These are phyloP conservation scores for Ectemnius lituratus DNA, from an alignment of 2,888 invertebrate species.

Conservation along the genomic window DNA sequence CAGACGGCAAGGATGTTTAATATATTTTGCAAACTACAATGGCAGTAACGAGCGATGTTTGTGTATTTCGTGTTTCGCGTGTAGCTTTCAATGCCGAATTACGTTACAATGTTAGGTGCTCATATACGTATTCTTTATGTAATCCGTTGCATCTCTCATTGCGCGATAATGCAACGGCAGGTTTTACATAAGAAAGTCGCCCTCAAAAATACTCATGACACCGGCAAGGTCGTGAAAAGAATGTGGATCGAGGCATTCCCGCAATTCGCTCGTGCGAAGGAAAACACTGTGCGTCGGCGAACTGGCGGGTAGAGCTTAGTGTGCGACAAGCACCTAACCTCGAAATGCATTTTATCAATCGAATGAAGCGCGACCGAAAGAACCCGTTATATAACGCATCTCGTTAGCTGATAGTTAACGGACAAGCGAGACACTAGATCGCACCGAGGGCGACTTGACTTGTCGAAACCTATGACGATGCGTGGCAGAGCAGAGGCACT, in stretches of 20 bases:
- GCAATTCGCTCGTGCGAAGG: too few species aligned
- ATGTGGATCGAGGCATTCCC: too few species aligned
- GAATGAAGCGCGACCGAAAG: neutral
- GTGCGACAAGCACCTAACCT: slow-evolving; percentile 4
- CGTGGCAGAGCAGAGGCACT: neutral
- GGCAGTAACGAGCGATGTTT: too few species aligned
- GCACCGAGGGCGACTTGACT: neutral
- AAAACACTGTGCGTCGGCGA: neutral
- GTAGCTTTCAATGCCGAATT: too few species aligned
- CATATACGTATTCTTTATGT: neutral
- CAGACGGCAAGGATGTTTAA: too few species aligned
- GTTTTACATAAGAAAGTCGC: too few species aligned
- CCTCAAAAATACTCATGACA: too few species aligned
- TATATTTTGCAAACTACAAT: too few species aligned
- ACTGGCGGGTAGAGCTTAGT: neutral
- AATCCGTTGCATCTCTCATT: neutral
- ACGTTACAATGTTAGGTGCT: too few species aligned
- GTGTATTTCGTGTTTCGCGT: too few species aligned
- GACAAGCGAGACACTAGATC: neutral
- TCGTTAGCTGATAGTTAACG: neutral
- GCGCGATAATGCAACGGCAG: neutral
- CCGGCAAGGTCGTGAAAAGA: too few species aligned
- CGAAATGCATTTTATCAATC: slow-evolving; percentile 10
- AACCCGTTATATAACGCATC: slow-evolving; percentile 1
- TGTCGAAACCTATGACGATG: neutral